Base-by-base conservation (phyloP, 2,113 vertebrate species). In the Lanius ludovicianus region DNA sequence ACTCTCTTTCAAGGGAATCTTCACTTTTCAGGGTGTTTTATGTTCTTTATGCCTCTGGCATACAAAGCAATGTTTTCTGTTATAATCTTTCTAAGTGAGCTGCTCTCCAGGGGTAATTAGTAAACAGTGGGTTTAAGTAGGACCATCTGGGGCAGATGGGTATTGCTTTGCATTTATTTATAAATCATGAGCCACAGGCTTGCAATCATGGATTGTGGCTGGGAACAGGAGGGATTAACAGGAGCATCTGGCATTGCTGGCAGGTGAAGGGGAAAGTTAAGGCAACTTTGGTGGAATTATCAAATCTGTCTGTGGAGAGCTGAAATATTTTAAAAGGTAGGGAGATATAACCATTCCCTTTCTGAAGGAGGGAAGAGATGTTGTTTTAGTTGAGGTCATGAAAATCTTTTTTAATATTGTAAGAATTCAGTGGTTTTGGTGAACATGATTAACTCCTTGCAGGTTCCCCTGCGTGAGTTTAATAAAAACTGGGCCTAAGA, bases 391-490 rank as follows among this genome's bases (percentile, higher is more conserved):
- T 75, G 44, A 41, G 12, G 18, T 52, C 11, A 44, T 39, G 41
- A 57, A 30, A 68, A 25, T 22, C 3, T 67, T 27, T 31, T 39
- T 19, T 1, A 31, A 10, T 50, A 22, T 33, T 21, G 4, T 31
- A 46, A 55, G 16, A 53, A 53, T 84, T 59, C 15, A 17, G 5
- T 37, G 15, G 9, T 28, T 49, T 88, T 70, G 18, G 15, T 64
- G 24, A 49, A 35, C 0, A 0, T 47, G 20, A 35, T 23, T 7
- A 86, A 35, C 6, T 92, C 7, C 1, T 2, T 56, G 22, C 11
- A 46, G 4, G 64, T 50, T 71, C 8, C 15, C 4, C 18, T 28
- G 19, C 25, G 28, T 73, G 39, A 75, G 4, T 65, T 81, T 63
- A 69, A 7, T 20, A 16, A 44, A 80, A 42, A 23, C 8, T 46